phyloP scores from a whole-genome alignment of 2,113 vertebrate species.

The Oryzias celebensis region DNA sequence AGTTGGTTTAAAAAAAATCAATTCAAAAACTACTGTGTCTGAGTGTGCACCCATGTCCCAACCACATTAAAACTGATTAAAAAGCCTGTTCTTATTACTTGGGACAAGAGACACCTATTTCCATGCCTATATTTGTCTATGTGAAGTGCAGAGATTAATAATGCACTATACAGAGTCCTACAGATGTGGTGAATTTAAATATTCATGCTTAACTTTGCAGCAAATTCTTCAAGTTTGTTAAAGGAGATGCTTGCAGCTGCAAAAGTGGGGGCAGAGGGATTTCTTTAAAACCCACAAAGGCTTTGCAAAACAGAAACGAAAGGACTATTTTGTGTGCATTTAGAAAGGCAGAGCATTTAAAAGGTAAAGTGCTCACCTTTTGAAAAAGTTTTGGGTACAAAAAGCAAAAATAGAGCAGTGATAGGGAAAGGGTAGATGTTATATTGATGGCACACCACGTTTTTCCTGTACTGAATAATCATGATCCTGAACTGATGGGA shows the following conservation, averaged over 20 bases:
- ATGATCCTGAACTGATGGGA: constrained; percentile 67
- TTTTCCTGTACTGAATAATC: constrained; percentile 70
- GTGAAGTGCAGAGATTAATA: constrained; percentile 34
- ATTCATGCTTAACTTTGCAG: constrained; percentile 31
- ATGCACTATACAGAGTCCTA: constrained; percentile 11
- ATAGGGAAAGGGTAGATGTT: constrained; percentile 57
- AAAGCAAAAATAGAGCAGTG: constrained; percentile 4
- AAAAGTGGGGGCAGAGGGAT: constrained; percentile 28
- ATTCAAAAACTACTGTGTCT: not conserved
- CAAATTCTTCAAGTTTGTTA: constrained; percentile 38
- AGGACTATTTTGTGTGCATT: constrained; percentile 51
- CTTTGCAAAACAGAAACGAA: constrained; percentile 33
- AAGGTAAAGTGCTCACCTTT: constrained; percentile 36
- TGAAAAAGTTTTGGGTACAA: constrained; percentile 41
- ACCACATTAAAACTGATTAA: constrained; percentile 30
- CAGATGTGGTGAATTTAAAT: constrained; percentile 33
- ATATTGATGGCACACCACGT: constrained; percentile 56
- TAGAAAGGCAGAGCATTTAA: constrained; percentile 61
- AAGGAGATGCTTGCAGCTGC: constrained; percentile 49
- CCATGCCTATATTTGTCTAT: constrained; percentile 25
- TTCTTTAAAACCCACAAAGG: constrained; percentile 27
- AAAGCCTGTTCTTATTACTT: constrained; percentile 11
- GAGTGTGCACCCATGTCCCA: not conserved
- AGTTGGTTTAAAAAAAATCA: not conserved
- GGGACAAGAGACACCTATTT: constrained; percentile 11